Base-by-base conservation (phyloP, 2,113 vertebrate species). In the Cyrtonyx montezumae region DNA sequence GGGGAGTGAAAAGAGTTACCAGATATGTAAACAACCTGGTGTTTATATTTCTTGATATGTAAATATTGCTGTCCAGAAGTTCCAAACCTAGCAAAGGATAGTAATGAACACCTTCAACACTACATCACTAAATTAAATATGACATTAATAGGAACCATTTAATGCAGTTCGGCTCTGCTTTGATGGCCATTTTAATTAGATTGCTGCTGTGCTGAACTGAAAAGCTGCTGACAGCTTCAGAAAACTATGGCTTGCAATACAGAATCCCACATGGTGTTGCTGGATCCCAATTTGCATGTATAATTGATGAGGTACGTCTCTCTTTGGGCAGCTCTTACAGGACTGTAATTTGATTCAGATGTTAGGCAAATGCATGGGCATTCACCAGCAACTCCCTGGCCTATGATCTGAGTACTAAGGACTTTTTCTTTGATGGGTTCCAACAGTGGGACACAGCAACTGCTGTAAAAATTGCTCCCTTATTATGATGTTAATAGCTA, bases 161-260 rank as follows among this genome's bases (percentile, higher is more conserved):
- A 96, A 95, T 93, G 83, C 66, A 56, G 58, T 93, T 97, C 92
- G 84, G 67, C 79, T 93, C 83, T 94, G 89, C 93, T 95, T 96
- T 97, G 94, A 92, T 95, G 93, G 90, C 58, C 83, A 70, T 96
- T 98, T 97, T 97, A 98, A 98, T 98, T 98, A 97, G 88, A 94
- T 92, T 83, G 87, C 89, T 61, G 86, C 75, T 95, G 56, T 58
- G 59, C 62, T 86, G 89, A 94, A 88, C 66, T 90, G 79, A 88
- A 95, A 97, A 97, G 45, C 89, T 94, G 92, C 86, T 95, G 92
- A 96, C 71, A 91, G 76, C n/a, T 62, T 95, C 73, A 92, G 90
- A 94, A 96, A 97, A 90, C 34, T 73, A 75, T 51, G 36, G 26
- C 23, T 94, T 86, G 69, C 80, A 79, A 34, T 28, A 61, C 43